Evolutionary conservation across 2,888 invertebrate species (phyloP).

Genomic region (Spilosoma lubricipeda): DNA sequence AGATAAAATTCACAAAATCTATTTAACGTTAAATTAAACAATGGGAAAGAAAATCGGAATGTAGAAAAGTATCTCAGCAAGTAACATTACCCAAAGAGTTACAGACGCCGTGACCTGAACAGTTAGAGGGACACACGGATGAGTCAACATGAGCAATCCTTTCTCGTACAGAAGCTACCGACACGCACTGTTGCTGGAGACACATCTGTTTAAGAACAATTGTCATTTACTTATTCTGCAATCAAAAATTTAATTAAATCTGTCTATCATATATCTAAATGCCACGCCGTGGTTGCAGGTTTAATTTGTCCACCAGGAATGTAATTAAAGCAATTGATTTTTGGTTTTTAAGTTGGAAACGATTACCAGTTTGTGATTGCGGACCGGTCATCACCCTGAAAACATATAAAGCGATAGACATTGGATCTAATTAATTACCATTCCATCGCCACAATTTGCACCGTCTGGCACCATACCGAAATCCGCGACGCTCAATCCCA

Average conservation of each 20-base stretch:
- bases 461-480: slow-evolving; percentile 98
- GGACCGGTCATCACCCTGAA: no score
- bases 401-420: background rate
- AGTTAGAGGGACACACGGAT: slow-evolving; percentile 90
- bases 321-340: no score
- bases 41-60: background rate
- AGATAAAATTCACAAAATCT: background rate
- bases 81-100: slow-evolving; percentile 87
- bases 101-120: slow-evolving; percentile 94
- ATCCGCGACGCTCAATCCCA: slow-evolving; percentile 95
- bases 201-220: slow-evolving; percentile 89
- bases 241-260: no score
- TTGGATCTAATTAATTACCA: slow-evolving; percentile 79
- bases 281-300: no score
- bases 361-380: no score
- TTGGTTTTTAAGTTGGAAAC: no score
- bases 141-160: slow-evolving; percentile 76
- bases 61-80: background rate
- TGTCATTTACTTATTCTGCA: no score
- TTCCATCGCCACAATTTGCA: slow-evolving; percentile 93
- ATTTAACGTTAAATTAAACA: background rate
- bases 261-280: no score
- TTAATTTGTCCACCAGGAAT: no score
- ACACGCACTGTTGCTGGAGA: slow-evolving; percentile 93
- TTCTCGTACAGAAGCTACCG: slow-evolving; percentile 88